phyloP scores from a whole-genome alignment of 2,888 invertebrate genomes.

The Brachylomia viminalis region DNA sequence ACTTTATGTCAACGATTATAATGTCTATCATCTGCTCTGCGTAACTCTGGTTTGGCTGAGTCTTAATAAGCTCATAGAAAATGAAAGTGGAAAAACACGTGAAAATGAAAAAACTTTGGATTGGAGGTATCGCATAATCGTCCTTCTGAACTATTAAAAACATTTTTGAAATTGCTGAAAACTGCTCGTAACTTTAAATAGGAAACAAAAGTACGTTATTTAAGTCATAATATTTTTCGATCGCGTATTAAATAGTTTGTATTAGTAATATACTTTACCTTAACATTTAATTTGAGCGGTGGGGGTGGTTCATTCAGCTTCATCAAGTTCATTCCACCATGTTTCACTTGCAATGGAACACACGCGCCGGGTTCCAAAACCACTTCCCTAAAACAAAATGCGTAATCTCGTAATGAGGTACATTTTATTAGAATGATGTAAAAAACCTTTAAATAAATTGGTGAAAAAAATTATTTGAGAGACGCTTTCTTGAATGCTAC shows the following conservation, averaged over 20 bases:
- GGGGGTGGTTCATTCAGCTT: constrained; percentile 87
- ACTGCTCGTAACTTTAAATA: not conserved
- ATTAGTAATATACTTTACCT: constrained; percentile 74
- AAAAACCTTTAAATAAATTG: not conserved
- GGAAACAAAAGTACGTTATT: not conserved
- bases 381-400: constrained; percentile 86
- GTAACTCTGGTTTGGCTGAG: not conserved
- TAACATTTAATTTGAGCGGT: constrained; percentile 85
- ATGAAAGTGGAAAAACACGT: too few relatives aligned
- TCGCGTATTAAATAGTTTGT: not conserved
- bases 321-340: constrained; percentile 82
- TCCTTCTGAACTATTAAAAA: too few relatives aligned
- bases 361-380: constrained; percentile 92
- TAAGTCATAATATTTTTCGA: not conserved
- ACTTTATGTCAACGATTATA: not conserved
- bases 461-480: not conserved
- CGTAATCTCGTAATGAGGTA: not conserved
- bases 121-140: too few relatives aligned
- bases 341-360: constrained; percentile 91
- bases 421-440: not conserved
- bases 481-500: not conserved
- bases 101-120: too few relatives aligned
- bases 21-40: not conserved
- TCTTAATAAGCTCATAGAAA: not conserved
- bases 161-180: too few relatives aligned